These are phyloP conservation scores for Poecilobothrus nobilitatus DNA, from an alignment of 2,888 invertebrate species.

Conservation along the genomic window DNA sequence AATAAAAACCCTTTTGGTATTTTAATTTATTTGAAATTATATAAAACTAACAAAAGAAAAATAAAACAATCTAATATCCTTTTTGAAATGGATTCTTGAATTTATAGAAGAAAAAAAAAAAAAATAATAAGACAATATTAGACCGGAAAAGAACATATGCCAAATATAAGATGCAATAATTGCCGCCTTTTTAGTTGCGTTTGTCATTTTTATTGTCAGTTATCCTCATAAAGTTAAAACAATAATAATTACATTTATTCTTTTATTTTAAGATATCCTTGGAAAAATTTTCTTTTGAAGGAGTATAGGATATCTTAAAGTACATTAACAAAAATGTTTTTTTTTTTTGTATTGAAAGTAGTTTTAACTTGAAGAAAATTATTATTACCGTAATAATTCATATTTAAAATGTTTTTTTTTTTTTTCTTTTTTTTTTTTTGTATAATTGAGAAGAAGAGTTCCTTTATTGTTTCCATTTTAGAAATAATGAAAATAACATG, in stretches of 20 bases:
- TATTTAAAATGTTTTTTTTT: not conserved
- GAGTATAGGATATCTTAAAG: not conserved
- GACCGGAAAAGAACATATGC: slow-evolving; percentile 2
- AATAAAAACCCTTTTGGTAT: too few relatives aligned
- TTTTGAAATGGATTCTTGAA: not conserved
- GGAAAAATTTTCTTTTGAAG: not conserved
- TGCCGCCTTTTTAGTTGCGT: slow-evolving; percentile 1
- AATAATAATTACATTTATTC: not conserved
- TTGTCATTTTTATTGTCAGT: not conserved
- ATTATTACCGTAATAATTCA: not conserved
- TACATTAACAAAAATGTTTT: not conserved
- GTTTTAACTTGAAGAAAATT: not conserved
- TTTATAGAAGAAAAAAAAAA: not conserved
- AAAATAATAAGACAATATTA: not conserved
- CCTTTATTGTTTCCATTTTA: too few relatives aligned
- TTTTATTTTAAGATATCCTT: not conserved
- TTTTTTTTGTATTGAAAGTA: not conserved
- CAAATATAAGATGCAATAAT: not conserved
- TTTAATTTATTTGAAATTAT: too few relatives aligned
- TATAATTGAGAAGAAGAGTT: not conserved
- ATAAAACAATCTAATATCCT: not conserved
- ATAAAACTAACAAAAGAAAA: not conserved
- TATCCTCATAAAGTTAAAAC: not conserved
- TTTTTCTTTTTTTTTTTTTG: not conserved
- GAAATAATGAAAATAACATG: not conserved